Evolutionary conservation across 2,113 vertebrate genomes (phyloP).

Genomic region (Hippocampus barbouri): DNA sequence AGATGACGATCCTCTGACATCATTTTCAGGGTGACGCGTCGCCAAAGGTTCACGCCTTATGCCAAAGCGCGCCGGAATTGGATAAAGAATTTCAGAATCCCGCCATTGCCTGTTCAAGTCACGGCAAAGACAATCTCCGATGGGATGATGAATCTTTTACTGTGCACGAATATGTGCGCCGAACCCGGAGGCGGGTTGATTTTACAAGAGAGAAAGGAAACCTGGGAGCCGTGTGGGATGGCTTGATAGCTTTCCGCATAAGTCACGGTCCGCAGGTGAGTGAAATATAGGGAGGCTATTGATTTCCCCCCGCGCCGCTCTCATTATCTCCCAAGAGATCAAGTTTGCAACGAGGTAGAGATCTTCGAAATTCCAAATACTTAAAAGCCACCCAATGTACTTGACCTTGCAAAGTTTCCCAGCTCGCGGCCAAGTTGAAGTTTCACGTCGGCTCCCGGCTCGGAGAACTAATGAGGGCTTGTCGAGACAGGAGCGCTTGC

Average conservation of each 20-base stretch:
- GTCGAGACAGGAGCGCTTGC: conserved; percentile 36
- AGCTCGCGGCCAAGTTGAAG: conserved; percentile 54
- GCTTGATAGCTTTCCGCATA: conserved; percentile 22
- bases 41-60: conserved; percentile 34
- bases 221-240: conserved; percentile 9
- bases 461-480: conserved; percentile 58
- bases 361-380: conserved; percentile 13
- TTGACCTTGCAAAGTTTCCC: conserved; percentile 66
- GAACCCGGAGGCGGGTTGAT: conserved; percentile 21
- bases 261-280: conserved; percentile 12
- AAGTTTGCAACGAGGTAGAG: conserved; percentile 31
- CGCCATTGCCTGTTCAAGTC: conserved; percentile 36
- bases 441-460: conserved; percentile 47
- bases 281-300: conserved; percentile 21
- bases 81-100: conserved; percentile 47
- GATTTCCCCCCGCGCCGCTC: conserved; percentile 2
- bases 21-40: conserved; percentile 33
- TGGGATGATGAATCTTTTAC: conserved; percentile 30
- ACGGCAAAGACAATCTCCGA: conserved; percentile 20
- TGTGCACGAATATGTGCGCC: neutral
- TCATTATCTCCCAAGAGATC: conserved; percentile 17
- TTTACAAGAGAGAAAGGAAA: conserved; percentile 22
- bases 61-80: conserved; percentile 35
- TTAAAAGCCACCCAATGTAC: neutral
- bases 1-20: conserved; percentile 26